phyloP scores from a whole-genome alignment of 2,888 invertebrate species.

The Bombyx huttoni region DNA sequence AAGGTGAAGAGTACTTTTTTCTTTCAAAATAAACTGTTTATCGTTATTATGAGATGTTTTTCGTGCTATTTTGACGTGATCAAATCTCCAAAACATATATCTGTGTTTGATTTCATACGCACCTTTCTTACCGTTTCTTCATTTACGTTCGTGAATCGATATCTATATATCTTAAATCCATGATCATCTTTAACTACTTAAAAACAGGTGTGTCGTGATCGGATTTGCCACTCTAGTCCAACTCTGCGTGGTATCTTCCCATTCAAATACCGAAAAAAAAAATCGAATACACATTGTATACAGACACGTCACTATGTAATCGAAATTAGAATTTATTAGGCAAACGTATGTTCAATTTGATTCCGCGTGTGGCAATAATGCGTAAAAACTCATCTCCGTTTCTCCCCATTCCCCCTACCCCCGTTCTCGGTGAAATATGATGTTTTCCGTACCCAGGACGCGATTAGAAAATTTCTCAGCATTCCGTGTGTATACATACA shows the following conservation, averaged over 20 bases:
- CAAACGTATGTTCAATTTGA: constrained; percentile 49
- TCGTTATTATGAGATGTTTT: constrained; percentile 3
- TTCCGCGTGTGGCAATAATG: constrained; percentile 66
- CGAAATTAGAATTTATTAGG: constrained; percentile 63
- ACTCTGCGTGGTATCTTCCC: neutral
- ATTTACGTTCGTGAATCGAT: too few relatives aligned
- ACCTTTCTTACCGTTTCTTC: too few relatives aligned
- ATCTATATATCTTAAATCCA: too few relatives aligned
- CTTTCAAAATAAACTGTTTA: neutral
- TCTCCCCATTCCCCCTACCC: constrained; percentile 23
- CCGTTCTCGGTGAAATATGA: constrained; percentile 56
- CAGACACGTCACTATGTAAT: constrained; percentile 39
- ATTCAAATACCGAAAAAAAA: constrained; percentile 4
- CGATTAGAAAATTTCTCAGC: constrained; percentile 67
- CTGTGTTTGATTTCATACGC: too few relatives aligned
- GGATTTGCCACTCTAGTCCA: too few relatives aligned
- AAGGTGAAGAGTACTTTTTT: neutral
- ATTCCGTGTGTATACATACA: constrained; percentile 16
- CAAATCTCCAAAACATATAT: too few relatives aligned
- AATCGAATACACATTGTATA: neutral
- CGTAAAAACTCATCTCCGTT: constrained; percentile 70
- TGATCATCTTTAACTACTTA: too few relatives aligned
- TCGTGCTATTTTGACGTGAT: too few relatives aligned
- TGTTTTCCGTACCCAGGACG: constrained; percentile 66
- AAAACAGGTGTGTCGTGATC: too few relatives aligned